Conservation (phyloP, 1,140 invertebrate genomes). For the Atta cephalotes region DNA sequence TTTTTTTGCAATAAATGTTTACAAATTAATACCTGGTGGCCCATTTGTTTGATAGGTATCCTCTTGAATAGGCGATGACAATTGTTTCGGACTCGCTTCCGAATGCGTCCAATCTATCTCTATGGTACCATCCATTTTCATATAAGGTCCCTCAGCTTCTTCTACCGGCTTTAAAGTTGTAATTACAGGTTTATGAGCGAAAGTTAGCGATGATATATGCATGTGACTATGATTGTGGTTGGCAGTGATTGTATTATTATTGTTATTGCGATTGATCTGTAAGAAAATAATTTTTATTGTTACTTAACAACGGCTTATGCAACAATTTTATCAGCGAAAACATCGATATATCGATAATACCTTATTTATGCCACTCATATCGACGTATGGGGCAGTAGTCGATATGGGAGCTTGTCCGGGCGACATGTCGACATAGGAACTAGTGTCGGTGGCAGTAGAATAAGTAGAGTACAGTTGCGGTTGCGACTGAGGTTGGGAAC, state of each 20-base stretch:
- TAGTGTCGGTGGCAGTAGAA: constrained; percentile 85
- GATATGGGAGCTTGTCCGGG: constrained; percentile 82
- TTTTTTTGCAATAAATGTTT: neutral
- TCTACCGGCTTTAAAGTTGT: constrained; percentile 84
- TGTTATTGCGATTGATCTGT: constrained; percentile 84
- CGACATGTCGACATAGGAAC: constrained; percentile 88
- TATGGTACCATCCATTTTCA: constrained; percentile 79
- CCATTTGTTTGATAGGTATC: constrained; percentile 85
- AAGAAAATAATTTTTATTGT: constrained; percentile 49
- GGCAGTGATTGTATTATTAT: constrained; percentile 84
- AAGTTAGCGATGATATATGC: constrained; percentile 78
- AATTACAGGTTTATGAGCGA: constrained; percentile 82
- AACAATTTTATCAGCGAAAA: neutral
- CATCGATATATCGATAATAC: constrained; percentile 63
- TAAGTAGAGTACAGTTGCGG: constrained; percentile 83
- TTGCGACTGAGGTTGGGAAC: constrained; percentile 78
- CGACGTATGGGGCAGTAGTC: constrained; percentile 84
- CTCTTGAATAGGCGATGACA: constrained; percentile 83
- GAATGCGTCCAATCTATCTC: constrained; percentile 80
- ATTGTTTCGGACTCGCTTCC: constrained; percentile 81
- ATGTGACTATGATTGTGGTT: constrained; percentile 84
- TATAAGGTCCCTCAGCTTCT: constrained; percentile 82
- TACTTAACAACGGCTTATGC: neutral
- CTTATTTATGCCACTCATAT: constrained; percentile 85
- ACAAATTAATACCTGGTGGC: constrained; percentile 79